Evolutionary conservation across 2,797 vertebrate genomes (phyloP).

Genomic region (Cephalopachus bancanus): DNA sequence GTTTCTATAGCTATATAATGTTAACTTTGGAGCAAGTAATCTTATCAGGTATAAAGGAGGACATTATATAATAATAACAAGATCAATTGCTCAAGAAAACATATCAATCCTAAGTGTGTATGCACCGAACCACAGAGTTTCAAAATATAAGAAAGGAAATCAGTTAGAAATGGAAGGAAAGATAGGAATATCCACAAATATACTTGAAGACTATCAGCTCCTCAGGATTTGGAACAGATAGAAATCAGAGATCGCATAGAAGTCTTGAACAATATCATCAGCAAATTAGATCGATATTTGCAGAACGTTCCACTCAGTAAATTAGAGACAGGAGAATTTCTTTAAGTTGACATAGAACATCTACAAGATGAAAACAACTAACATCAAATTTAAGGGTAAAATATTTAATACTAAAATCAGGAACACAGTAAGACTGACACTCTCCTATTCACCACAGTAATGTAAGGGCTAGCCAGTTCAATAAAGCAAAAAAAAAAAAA

Average conservation of each 20-base stretch:
- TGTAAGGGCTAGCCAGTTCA: neutral
- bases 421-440: neutral
- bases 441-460: neutral
- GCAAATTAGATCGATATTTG: neutral
- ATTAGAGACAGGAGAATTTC: neutral
- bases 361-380: neutral
- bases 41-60: neutral
- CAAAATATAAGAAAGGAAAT: neutral
- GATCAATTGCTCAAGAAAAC: neutral
- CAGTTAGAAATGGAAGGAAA: neutral
- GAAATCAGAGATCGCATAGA: neutral
- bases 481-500: neutral
- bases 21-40: neutral
- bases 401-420: neutral
- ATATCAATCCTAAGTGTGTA: neutral
- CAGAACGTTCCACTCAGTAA: neutral
- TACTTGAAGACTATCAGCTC: too few relatives aligned
- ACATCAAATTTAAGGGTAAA: neutral
- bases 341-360: neutral
- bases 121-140: neutral
- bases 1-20: neutral
- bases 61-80: neutral
- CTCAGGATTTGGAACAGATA: neutral
- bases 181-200: neutral
- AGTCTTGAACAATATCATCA: neutral